Percentiles rank a stretch among this genome's conserved stretches.
These are phyloP conservation scores for Rousettus madagascariensis DNA, from an alignment of 2,797 vertebrate genomes.

Conservation along the genomic window DNA sequence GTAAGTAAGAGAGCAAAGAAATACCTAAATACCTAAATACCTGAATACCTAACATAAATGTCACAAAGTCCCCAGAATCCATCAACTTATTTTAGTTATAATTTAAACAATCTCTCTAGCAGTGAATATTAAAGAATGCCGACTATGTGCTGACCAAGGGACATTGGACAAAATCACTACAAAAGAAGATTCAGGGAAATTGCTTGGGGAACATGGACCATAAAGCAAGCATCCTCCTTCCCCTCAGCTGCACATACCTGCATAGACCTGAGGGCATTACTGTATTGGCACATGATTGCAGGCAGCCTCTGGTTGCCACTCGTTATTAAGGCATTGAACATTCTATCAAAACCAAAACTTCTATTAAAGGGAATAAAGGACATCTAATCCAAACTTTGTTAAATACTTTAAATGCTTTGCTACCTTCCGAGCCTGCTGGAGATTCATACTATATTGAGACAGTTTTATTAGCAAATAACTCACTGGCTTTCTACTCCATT, in stretches of 20 bases:
- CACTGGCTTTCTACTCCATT: neutral
- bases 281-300: neutral
- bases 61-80: neutral
- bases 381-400: conserved; percentile 21
- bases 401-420: neutral
- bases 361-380: neutral
- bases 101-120: neutral
- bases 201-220: neutral
- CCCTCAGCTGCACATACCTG: neutral
- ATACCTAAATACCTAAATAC: neutral
- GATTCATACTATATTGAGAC: neutral
- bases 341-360: neutral
- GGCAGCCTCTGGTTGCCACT: neutral
- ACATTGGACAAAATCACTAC: neutral
- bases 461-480: neutral
- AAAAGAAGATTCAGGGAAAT: neutral
- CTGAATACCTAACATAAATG: neutral
- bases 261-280: neutral
- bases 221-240: neutral
- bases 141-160: neutral
- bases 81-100: neutral
- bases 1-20: neutral
- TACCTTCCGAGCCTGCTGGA: neutral
- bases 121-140: neutral
- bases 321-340: neutral